Evolutionary conservation across 2,888 invertebrate species (phyloP), one percentile per base, ranked within the genome.

Genomic region (Drosophila birchii): DNA sequence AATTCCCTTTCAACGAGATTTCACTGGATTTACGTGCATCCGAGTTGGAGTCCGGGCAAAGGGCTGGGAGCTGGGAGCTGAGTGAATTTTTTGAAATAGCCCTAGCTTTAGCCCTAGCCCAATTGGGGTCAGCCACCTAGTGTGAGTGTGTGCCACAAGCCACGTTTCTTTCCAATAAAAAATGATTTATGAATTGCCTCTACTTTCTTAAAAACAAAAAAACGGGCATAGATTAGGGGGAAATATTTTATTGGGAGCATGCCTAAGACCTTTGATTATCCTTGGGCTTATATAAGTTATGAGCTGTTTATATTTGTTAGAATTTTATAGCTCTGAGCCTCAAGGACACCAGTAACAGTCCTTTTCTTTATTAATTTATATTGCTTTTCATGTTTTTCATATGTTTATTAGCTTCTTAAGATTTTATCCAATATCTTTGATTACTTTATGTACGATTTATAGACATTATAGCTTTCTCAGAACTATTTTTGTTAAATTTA

Each of bases 1-100:
- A 34, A 51, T 76, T 75, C 73, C 80, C 74, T 78, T 84, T 86
- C 68, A 49, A 70, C 75, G 64, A 77, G 75, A 81, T 78, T 79
- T 76, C 73, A 62, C 73, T 60, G 77, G 74, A 77, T 66, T 76
- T 70, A 66, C 83, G 69, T 88, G 84, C 41, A 47, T 64, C 36
- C 34, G 29, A 36, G n/a, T 29, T n/a, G 23, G 26, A 11, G 45
- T 32, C 32, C 18, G 32, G 12, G 32, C 12, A 23, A 49, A 34
- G 34, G 29, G 38, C 20, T 47, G 56, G 69, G 26, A 44, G 44
- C 8, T 51, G 20, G 34, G 26, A 44, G 44, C 8, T 51, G 20
- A 20, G 20, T n/a, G 54, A 45, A 39, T 29, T 54, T 58, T 41
- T 41, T 54, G 12, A 57, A 58, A 61, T 62, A 36, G 54, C 49